phyloP scores from a whole-genome alignment of 2,113 vertebrate genomes.

The Eulacestoma nigropectus region DNA sequence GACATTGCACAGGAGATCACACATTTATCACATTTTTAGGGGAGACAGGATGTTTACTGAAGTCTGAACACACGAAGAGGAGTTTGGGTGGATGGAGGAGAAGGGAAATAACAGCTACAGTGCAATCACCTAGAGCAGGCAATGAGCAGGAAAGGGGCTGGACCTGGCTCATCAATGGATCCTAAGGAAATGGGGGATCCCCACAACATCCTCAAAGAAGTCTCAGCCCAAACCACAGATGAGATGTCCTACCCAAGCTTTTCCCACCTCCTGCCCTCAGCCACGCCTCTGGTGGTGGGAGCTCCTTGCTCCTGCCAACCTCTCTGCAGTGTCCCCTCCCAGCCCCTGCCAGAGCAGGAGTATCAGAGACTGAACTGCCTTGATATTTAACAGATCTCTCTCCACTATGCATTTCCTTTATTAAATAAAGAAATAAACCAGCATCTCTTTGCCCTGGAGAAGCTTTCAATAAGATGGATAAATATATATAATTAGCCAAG shows the following conservation, averaged over 20 bases:
- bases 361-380: neutral
- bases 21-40: neutral
- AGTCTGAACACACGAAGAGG: rapidly evolving
- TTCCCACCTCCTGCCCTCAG: neutral
- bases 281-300: neutral
- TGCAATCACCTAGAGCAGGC: neutral
- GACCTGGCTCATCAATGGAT: neutral
- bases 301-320: neutral
- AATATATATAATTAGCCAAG: constrained; percentile 71
- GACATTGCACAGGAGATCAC: neutral
- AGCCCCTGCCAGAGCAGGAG: neutral
- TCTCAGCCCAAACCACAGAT: neutral
- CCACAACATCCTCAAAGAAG: neutral
- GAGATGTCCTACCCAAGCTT: neutral
- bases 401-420: neutral
- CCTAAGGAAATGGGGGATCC: neutral
- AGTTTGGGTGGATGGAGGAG: neutral
- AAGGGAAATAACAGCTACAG: neutral
- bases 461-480: constrained; percentile 68
- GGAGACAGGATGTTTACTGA: neutral
- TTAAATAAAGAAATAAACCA: constrained; percentile 53
- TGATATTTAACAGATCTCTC: neutral
- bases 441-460: constrained; percentile 59
- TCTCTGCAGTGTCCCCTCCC: neutral
- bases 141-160: neutral